Evolutionary conservation across 2,113 vertebrate genomes (phyloP), one percentile per base, ranked within the genome.

Genomic region (Microcebus griseorufus): DNA sequence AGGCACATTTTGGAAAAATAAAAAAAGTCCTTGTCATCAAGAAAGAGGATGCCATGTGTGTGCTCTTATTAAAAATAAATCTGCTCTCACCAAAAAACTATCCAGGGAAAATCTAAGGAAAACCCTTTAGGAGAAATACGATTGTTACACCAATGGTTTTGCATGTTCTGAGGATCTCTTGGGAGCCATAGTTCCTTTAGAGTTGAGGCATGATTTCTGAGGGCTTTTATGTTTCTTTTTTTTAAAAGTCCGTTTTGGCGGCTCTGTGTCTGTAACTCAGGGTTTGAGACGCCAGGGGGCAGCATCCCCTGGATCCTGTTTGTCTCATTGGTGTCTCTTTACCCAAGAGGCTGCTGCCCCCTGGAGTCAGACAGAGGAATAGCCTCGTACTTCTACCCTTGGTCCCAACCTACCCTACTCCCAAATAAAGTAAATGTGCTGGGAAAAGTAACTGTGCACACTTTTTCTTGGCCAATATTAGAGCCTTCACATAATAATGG

Each of bases 1-100:
- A 96, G 80, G 81, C 87, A 90, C 80, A 80, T 20, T 90, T 82
- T 90, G 94, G 88, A 89, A 88, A 97, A 96, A 90, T 42, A 5
- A 39, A 95, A 95, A 95, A 96, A 18, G 34, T 82, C 86, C 95
- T 53, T 67, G 11, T 90, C 92, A 76, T 95, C 62, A 45, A 6
- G 25, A 97, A 93, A 55, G 37, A 93, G 62, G 70, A 75, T 95
- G 87, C 39, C 39, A 32, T 92, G 69, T 97, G 80, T 93, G 89
- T 86, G 72, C 75, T 86, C 73, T 93, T 95, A 93, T 97, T 97
- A 96, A 96, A 97, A 98, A 95, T 96, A 97, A 95, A 94, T 93
- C 79, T 94, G 93, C 51, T 95, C 9, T 97, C 92, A 87, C 92
- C 79, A 92, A 93, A 97, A 95, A 80, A 53, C 60, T 69, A 90